phyloP scores from a whole-genome alignment of 2,888 invertebrate genomes.

The Polydrusus cervinus region DNA sequence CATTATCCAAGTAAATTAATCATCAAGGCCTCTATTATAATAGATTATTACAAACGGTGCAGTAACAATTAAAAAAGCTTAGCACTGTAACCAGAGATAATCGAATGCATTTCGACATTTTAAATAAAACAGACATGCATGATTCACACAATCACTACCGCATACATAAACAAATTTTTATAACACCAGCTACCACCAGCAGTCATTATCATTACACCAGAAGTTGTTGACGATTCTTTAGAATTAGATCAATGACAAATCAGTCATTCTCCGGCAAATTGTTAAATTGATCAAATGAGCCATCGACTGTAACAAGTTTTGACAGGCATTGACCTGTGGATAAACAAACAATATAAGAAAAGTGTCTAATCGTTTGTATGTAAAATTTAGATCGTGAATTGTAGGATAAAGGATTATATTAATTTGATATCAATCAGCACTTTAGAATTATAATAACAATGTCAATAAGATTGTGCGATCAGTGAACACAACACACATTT shows the following conservation, averaged over 20 bases:
- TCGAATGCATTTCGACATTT: conserved; percentile 29
- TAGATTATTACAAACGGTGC: conserved; percentile 13
- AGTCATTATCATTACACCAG: conserved; percentile 20
- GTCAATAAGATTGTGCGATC: too few species aligned
- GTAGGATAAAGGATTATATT: too few species aligned
- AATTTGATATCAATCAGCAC: too few species aligned
- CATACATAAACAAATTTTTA: conserved; percentile 13
- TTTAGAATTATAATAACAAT: too few species aligned
- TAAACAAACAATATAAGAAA: too few species aligned
- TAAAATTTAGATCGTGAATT: too few species aligned
- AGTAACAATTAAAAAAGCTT: conserved; percentile 31
- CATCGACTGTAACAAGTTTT: too few species aligned
- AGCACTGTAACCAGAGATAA: conserved; percentile 26
- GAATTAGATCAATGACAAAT: not conserved
- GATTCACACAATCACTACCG: conserved; percentile 18
- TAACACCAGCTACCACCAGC: conserved; percentile 5
- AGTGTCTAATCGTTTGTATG: too few species aligned
- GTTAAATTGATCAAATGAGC: too few species aligned
- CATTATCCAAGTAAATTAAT: conserved; percentile 9
- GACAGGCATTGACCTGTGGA: too few species aligned
- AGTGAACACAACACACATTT: not conserved
- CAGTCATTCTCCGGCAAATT: too few species aligned
- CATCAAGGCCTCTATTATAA: conserved; percentile 19
- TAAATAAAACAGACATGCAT: conserved; percentile 10
- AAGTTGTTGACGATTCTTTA: not conserved